Base-by-base conservation (phyloP, 35 echinoderm and acorn worm species). In the Chiridota heheva region DNA sequence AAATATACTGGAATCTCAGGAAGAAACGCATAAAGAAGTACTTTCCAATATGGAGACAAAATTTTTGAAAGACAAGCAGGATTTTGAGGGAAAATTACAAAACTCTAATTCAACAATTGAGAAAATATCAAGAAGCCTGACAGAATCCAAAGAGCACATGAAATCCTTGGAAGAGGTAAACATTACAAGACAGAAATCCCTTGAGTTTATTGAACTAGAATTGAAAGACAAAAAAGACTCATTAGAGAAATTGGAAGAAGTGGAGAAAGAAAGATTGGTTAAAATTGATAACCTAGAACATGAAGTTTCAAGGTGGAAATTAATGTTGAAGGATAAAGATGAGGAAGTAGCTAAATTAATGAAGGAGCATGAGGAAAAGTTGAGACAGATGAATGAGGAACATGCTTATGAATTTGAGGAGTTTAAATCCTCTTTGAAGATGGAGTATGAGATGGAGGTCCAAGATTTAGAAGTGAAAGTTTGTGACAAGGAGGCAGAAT, bases 371-470 rank as follows among this genome's bases (percentile, higher is more conserved):
- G n/a, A n/a, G n/a, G n/a, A n/a, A n/a, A n/a, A n/a, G n/a, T n/a
- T n/a, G n/a, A n/a, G n/a, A n/a, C n/a, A n/a, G n/a, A n/a, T n/a
- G n/a, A n/a, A n/a, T n/a, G n/a, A n/a, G n/a, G n/a, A n/a, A n/a
- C n/a, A n/a, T n/a, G n/a, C n/a, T n/a, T n/a, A n/a, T n/a, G n/a
- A n/a, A n/a, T n/a, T n/a, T n/a, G 75, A 83, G 1, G 30, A 86
- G 35, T 76, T 72, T 17, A 70, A 66, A 36, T 67, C 85, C 28
- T 40, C 78, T 29, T 35, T 93, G 48, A 87, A 88, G 58, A 93
- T 87, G 79, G 85, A 79, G 39, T 67, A 60, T 27, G 84, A 76
- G 42, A 91, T 82, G 72, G 85, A 88, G 48, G 77, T 91, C 15
- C 63, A 87, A 36, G 89, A 91, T 2, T 65, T 92, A 53, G 72